Percentiles rank a stretch among this genome's conserved stretches.
Conservation (phyloP, 2,888 invertebrate species). For the Rhagium mordax region DNA sequence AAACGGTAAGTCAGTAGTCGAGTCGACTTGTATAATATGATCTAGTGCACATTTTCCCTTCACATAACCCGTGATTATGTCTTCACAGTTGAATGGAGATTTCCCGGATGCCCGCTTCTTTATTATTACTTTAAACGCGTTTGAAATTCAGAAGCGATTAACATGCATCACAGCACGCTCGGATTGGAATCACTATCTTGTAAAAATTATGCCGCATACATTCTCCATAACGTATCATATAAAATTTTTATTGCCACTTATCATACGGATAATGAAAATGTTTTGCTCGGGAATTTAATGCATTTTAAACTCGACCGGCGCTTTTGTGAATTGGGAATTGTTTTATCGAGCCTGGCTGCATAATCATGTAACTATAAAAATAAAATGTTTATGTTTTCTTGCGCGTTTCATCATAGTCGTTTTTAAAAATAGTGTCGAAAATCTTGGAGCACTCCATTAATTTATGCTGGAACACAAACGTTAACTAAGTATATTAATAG, state of each 20-base stretch:
- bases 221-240: slow-evolving; percentile 34
- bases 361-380: not conserved
- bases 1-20: slow-evolving; percentile 49
- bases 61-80: slow-evolving; percentile 58
- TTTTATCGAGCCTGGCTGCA: not conserved
- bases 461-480: no score
- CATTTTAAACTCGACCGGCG: slow-evolving; percentile 11
- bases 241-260: slow-evolving; percentile 40
- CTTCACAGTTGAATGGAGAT: slow-evolving; percentile 64
- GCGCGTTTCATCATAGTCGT: no score
- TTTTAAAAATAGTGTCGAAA: no score
- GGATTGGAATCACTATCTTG: slow-evolving; percentile 38
- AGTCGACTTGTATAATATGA: slow-evolving; percentile 52
- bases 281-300: slow-evolving; percentile 22
- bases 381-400: no score
- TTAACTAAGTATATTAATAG: not conserved
- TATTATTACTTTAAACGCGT: slow-evolving; percentile 59
- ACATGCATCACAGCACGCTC: slow-evolving; percentile 51
- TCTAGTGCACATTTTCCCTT: slow-evolving; percentile 56
- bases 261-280: slow-evolving; percentile 43
- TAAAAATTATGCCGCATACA: slow-evolving; percentile 28
- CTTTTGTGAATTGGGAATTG: slow-evolving; percentile 27
- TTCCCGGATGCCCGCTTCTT: slow-evolving; percentile 64
- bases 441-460: no score
- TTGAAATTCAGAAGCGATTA: slow-evolving; percentile 60